Evolutionary conservation across 2,113 vertebrate species (phyloP).

Genomic region (Condylura cristata): DNA sequence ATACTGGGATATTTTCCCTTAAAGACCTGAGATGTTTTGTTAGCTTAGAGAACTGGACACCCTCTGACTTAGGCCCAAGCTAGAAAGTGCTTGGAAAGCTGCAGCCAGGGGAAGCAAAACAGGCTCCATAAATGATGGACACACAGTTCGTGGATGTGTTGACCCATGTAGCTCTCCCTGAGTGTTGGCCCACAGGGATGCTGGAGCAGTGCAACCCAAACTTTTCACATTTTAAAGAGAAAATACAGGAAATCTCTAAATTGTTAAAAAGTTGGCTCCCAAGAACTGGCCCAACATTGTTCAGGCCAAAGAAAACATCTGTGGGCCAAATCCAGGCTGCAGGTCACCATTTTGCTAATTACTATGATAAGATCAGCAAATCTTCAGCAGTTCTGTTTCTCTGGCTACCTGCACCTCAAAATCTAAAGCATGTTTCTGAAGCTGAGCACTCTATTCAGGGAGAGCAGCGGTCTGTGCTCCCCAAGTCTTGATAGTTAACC

Average conservation of each 20-base stretch:
- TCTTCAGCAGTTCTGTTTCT: neutral
- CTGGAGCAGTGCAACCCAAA: neutral
- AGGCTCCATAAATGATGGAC: neutral
- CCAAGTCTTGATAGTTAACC: neutral
- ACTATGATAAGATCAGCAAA: neutral
- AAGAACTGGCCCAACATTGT: neutral
- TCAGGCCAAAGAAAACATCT: constrained; percentile 58
- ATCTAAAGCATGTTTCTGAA: neutral
- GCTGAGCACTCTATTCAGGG: neutral
- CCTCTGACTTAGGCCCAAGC: neutral
- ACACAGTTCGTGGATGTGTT: neutral
- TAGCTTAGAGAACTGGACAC: neutral
- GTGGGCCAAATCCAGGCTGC: neutral
- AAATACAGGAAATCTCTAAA: constrained; percentile 64
- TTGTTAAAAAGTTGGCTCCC: constrained; percentile 47
- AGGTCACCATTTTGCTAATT: constrained; percentile 4
- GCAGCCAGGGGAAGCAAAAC: neutral
- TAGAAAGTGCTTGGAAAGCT: neutral
- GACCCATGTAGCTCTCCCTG: neutral
- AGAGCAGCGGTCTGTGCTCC: neutral
- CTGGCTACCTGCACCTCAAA: neutral
- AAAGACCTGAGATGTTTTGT: neutral
- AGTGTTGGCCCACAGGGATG: neutral
- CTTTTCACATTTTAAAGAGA: constrained; percentile 33
- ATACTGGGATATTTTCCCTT: neutral